Evolutionary conservation across 2,888 invertebrate species (phyloP), one percentile per base, ranked within the genome.

Genomic region (Pyrrhia umbra): DNA sequence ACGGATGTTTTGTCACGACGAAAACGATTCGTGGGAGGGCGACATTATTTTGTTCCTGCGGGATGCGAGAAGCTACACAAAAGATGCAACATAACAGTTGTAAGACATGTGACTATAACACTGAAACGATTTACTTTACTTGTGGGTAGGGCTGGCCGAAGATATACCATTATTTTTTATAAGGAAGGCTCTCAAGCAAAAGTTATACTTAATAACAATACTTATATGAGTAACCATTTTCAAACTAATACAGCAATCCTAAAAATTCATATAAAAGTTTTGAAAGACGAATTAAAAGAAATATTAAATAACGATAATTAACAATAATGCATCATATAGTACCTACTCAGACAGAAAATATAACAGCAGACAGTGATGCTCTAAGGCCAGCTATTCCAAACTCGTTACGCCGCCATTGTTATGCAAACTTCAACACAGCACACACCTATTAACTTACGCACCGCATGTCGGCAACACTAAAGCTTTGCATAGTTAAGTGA

Each of bases 11-110:
- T 71, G 67, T 75, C 67, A 71, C 70, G 63, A 66, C 45, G 46
- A 47, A 45, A 54, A 43, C 52, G 42, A 21, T 20, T 75, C 75
- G 68, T 74, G 80, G 68, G 79, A 73, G 79, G 80, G 73, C 80
- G 43, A 23, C 68, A 67, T 72, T 34, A 34, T 34, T 34, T 79
- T 69, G 75, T 73, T 62, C 72, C 54, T 58, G 55, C 42, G 51
- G 50, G 68, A 65, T 37, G 67, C 37, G 50, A 67, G 74, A 61
- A 66, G 46, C 39, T 21, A 68, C 65, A 68, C 75, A 77, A 73
- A 75, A 80, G 65, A 55, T 72, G 77, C 66, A 80, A 77, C 74
- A 77, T 62, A 68, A 34, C 67, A 18, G 42, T 61, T 68, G 60
- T 72, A 64, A 61, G 51, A 72, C 63, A 71, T 60, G 68, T 67